phyloP scores from a whole-genome alignment of 1,140 invertebrate species.

The Bursaphelenchus mucronatus region DNA sequence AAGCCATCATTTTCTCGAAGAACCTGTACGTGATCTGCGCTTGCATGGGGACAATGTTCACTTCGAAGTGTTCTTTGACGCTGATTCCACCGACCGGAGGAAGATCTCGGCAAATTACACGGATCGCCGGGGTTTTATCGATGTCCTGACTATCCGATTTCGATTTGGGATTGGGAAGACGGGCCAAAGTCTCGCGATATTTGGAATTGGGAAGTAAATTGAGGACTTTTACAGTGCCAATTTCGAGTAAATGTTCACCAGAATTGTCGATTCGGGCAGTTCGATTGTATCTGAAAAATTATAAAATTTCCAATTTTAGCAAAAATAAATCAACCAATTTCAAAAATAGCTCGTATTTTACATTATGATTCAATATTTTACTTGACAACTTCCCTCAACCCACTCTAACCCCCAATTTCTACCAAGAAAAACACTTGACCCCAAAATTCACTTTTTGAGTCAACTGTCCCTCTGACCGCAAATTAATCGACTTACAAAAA shows the following conservation, averaged over 20 bases:
- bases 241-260: slow-evolving; percentile 88
- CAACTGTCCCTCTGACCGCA: neutral
- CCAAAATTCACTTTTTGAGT: neutral
- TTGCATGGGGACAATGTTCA: slow-evolving; percentile 76
- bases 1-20: slow-evolving; percentile 92
- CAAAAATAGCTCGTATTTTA: neutral
- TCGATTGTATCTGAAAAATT: slow-evolving; percentile 75
- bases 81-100: slow-evolving; percentile 80
- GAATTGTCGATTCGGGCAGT: slow-evolving; percentile 92
- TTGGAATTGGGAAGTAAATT: slow-evolving; percentile 89
- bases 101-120: slow-evolving; percentile 51
- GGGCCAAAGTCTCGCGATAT: slow-evolving; percentile 66
- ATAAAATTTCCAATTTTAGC: neutral
- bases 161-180: slow-evolving; percentile 27
- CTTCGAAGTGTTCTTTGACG: slow-evolving; percentile 94
- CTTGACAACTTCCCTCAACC: neutral
- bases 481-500: slow-evolving; percentile 71
- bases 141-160: slow-evolving; percentile 4
- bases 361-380: neutral
- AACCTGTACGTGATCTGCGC: slow-evolving; percentile 93
- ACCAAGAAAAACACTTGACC: neutral
- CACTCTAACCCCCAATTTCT: neutral
- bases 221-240: slow-evolving; percentile 91
- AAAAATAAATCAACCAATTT: no score
- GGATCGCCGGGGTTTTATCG: slow-evolving; percentile 52